A percentile compares a stretch with the other conserved stretches of the same genome.
These are phyloP conservation scores for Cavia porcellus DNA, from an alignment of 2,113 vertebrate genomes.

Conservation along the genomic window DNA sequence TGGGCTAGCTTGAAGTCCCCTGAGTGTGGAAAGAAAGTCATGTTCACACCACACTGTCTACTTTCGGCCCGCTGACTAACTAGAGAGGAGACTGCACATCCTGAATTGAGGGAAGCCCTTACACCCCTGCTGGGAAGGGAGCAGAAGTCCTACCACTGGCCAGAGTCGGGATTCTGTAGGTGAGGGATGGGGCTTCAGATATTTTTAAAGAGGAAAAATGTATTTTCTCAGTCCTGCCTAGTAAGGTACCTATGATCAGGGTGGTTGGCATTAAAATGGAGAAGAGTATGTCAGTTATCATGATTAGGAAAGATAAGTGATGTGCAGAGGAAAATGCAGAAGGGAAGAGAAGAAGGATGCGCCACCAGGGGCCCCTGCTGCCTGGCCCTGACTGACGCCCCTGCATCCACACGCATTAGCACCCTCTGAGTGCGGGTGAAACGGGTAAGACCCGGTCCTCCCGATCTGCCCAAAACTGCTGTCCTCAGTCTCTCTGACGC, in stretches of 20 bases:
- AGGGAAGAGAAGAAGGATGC: not conserved
- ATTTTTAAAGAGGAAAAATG: not conserved
- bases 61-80: not conserved
- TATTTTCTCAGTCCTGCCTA: not conserved
- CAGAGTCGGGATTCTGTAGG: not conserved
- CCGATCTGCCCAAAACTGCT: fast-evolving
- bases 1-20: not conserved
- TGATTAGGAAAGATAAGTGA: not conserved
- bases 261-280: not conserved
- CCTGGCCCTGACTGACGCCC: not conserved
- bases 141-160: not conserved
- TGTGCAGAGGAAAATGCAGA: not conserved
- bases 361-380: not conserved
- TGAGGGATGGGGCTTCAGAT: too few species aligned
- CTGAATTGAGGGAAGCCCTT: not conserved
- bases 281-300: not conserved
- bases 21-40: not conserved
- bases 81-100: not conserved
- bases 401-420: not conserved
- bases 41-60: not conserved
- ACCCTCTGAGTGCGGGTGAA: not conserved
- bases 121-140: not conserved
- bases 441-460: not conserved
- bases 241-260: not conserved
- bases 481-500: not conserved